Evolutionary conservation across 2,888 invertebrate species (phyloP), one percentile per base, ranked within the genome.

Genomic region (Lycia hirtaria): DNA sequence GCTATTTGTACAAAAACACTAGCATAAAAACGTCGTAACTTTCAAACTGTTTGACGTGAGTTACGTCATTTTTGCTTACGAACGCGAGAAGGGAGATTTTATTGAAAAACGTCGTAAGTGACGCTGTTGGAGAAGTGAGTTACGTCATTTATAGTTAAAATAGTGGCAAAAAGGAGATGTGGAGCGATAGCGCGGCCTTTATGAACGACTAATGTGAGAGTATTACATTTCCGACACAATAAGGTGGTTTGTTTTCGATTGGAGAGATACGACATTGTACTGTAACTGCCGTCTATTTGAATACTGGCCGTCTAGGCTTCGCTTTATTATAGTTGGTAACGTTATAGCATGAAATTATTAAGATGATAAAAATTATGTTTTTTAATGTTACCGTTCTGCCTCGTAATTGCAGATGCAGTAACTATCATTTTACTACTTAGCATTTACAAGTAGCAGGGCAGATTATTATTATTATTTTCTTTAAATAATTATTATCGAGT

Each of bases 181-280:
- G 6, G 49, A 47, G 32, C 55, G 71, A 73, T 73, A 72, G 64
- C 54, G 30, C 20, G 33, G 17, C 69, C 48, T 70, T 78, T 76
- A 76, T 77, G 51, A 37, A 19, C 26, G 44, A 44, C 62, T 67
- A 64, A 64, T 67, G 60, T 64, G 67, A 60, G 63, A 65, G 78
- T 82, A 81, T 85, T 79, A 72, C 69, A 73, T 84, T 83, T 79
- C 85, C 68, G 52, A 64, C 60, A 65, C 58, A 67, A 63, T 57
- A 24, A 60, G 51, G 69, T 67, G 78, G 77, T 82, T 81, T 83
- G 82, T 80, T 85, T 78, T 75, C 66, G 79, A 82, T 78, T 69
- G 65, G 30, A 40, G 38, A 73, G 83, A 83, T 83, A 78, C 63
- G 33, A 54, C 47, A 38, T 40, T 41, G 33, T 33, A 17, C 37